Base-by-base conservation (phyloP, 2,888 invertebrate species). In the Zaprionus bogoriensis region DNA sequence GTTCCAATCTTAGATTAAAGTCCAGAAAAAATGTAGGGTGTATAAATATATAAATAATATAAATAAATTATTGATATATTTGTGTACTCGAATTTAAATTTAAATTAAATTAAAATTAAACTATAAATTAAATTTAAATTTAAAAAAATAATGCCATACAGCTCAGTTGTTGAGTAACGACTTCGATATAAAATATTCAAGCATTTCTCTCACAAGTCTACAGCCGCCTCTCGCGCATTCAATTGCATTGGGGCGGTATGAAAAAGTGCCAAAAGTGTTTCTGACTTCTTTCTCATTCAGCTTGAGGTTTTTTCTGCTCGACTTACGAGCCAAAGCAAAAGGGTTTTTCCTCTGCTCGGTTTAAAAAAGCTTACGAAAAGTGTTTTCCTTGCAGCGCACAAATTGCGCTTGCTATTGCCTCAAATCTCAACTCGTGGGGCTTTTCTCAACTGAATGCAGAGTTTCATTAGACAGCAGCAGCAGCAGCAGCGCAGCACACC, bases 391-490 rank as follows among this genome's bases (percentile, higher is more conserved):
- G 36, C 45, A 23, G 32, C n/a, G 9, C 22, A 10, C 12, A 47
- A 38, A 48, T 66, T 55, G 55, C 57, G 30, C 19, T 48, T 46
- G 22, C 14, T 10, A 20, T 25, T 30, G n/a, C 32, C 46, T 41
- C 54, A 28, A 52, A 59, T 50, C 39, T 52, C n/a, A n/a, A n/a
- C 14, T n/a, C 28, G n/a, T 28, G 12, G 14, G 14, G 32, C 48
- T 67, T 64, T 63, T 36, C 41, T 45, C n/a, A n/a, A n/a, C n/a
- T n/a, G n/a, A n/a, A n/a, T 30, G 28, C 28, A n/a, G 28, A 30
- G 3, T 3, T 6, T 6, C 30, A 2, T 14, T 57, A 30, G 17
- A 20, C 22, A 28, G 10, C 42, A 28, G 36, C 28, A 22, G 23
- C 2, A 7, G 6, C 32, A 4, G 10, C 10, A 1, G 32, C 30